These are phyloP conservation scores for Ormyrus pomaceus DNA, from an alignment of 2,888 invertebrate genomes.

Conservation along the genomic window DNA sequence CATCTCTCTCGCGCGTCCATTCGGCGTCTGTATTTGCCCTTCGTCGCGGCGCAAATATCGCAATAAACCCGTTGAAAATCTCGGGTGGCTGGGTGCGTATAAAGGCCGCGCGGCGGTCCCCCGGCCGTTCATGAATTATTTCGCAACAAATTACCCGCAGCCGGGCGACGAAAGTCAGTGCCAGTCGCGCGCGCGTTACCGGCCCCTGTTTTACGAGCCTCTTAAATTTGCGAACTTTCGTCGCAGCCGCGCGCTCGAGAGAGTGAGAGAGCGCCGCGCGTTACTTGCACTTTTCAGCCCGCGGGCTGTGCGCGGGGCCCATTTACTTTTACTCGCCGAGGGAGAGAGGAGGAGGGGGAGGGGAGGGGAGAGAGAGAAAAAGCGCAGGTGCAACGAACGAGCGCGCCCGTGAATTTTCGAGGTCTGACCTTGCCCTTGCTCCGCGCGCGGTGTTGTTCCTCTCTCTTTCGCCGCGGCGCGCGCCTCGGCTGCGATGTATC, in stretches of 20 bases:
- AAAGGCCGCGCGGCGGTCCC: too few relatives aligned
- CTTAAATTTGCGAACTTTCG: conserved; percentile 37
- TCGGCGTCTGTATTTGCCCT: too few relatives aligned
- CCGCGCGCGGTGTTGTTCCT: conserved; percentile 10
- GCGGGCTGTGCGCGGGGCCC: too few relatives aligned
- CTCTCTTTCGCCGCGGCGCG: background rate
- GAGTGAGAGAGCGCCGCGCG: too few relatives aligned
- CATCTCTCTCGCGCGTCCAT: too few relatives aligned
- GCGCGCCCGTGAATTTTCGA: conserved; percentile 36
- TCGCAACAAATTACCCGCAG: conserved; percentile 10
- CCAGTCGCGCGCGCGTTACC: background rate
- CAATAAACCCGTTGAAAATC: too few relatives aligned
- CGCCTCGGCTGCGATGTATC: too few relatives aligned
- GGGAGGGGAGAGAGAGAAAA: background rate
- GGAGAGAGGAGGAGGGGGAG: background rate
- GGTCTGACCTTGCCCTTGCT: conserved; percentile 55
- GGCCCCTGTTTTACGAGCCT: conserved; percentile 29
- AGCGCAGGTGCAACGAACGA: conserved; percentile 42
- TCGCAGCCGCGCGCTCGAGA: background rate
- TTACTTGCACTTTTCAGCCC: too few relatives aligned
- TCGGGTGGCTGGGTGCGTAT: background rate
- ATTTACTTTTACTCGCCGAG: conserved; percentile 33
- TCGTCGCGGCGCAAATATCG: too few relatives aligned
- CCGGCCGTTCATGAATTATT: background rate
- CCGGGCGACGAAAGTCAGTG: background rate